Percentiles rank a stretch among this genome's conserved stretches.
phyloP scores from a whole-genome alignment of 2,797 vertebrate genomes.

The Peromyscus aztecus region DNA sequence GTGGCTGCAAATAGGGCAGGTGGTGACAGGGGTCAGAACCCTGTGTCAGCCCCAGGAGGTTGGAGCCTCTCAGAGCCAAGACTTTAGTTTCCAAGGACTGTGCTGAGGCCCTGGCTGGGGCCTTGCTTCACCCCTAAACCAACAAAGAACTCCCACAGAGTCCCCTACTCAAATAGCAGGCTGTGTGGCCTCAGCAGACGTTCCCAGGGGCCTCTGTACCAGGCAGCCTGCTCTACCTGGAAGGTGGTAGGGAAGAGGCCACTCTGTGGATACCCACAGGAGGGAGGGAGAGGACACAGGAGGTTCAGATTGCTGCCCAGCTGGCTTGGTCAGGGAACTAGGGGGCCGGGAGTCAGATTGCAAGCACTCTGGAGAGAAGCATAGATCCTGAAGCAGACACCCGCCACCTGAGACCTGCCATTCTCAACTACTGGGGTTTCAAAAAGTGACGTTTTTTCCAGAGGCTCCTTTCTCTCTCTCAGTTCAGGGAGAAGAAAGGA shows the following conservation, averaged over 20 bases:
- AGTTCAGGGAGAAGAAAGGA: constrained; percentile 48
- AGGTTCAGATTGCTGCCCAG: neutral
- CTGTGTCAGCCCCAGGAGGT: neutral
- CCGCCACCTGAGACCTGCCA: neutral
- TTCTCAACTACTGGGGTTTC: constrained; percentile 20
- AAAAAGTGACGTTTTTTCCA: constrained; percentile 28
- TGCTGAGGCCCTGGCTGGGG: neutral
- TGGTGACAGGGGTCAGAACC: neutral
- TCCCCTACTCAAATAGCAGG: neutral
- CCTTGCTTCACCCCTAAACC: neutral
- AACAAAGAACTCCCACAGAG: neutral
- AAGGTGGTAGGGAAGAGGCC: neutral
- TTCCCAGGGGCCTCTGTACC: neutral
- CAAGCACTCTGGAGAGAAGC: neutral
- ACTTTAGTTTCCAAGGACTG: neutral
- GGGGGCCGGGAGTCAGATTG: neutral
- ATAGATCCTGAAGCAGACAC: neutral
- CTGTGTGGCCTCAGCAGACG: neutral
- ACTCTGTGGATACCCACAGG: neutral
- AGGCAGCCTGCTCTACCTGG: neutral
- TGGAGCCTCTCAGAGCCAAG: neutral
- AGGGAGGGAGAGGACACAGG: neutral
- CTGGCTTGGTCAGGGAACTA: neutral
- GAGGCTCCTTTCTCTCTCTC: constrained; percentile 52
- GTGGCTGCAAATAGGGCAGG: neutral